Conservation (phyloP, 2,797 vertebrate genomes). For the Sebastes diploproa region DNA sequence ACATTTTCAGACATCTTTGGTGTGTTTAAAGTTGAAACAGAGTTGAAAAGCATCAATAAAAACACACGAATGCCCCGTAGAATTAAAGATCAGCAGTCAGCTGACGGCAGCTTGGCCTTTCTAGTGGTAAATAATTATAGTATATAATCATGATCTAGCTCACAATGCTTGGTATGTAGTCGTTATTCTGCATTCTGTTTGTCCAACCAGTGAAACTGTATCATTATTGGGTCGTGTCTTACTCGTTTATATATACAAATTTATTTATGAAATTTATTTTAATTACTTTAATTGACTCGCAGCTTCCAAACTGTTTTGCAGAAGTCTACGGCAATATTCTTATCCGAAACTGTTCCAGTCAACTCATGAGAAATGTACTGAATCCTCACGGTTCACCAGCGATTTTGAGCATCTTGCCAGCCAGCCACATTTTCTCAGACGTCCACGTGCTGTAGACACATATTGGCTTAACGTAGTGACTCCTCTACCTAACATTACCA, state of each 20-base stretch:
- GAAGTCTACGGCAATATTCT: conserved; percentile 57
- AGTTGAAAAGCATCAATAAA: background rate
- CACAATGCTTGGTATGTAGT: conserved; percentile 45
- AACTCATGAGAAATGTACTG: conserved; percentile 23
- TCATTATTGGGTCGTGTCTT: background rate
- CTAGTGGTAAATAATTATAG: conserved; percentile 21
- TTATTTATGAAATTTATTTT: background rate
- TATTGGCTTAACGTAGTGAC: conserved; percentile 44
- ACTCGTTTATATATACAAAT: background rate
- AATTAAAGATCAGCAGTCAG: background rate
- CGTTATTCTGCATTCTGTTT: conserved; percentile 33
- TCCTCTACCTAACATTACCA: conserved; percentile 57
- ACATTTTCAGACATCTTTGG: background rate
- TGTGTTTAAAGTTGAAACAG: background rate
- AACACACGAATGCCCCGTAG: background rate
- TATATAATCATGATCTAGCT: conserved; percentile 24
- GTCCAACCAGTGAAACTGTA: conserved; percentile 38
- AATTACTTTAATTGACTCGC: conserved; percentile 18
- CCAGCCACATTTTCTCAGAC: conserved; percentile 56
- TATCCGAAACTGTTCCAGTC: conserved; percentile 6
- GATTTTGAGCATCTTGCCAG: conserved; percentile 50
- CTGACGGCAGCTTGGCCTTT: conserved; percentile 34
- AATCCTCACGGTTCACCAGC: conserved; percentile 65
- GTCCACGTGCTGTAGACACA: conserved; percentile 43
- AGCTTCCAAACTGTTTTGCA: conserved; percentile 46